Conservation (phyloP, 2,797 vertebrate species). For the Phrynocephalus forsythii region DNA sequence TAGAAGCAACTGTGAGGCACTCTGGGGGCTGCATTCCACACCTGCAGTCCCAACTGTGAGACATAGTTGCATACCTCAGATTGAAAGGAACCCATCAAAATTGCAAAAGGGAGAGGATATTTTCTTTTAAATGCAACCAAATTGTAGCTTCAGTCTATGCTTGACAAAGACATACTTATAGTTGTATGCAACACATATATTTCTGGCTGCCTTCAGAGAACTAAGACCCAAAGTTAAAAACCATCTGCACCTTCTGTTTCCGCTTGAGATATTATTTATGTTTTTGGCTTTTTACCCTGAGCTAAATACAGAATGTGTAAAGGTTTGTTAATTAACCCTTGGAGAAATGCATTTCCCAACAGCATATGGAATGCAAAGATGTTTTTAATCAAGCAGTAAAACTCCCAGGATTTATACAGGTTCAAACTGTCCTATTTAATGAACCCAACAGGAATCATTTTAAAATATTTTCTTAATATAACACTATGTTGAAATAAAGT, state of each 20-base stretch:
- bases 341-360: conserved; percentile 78
- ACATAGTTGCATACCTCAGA: not conserved
- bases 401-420: conserved; percentile 68
- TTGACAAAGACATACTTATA: conserved; percentile 72
- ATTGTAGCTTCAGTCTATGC: conserved; percentile 46
- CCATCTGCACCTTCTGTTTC: conserved; percentile 81
- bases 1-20: not conserved
- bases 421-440: conserved; percentile 68
- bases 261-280: conserved; percentile 79
- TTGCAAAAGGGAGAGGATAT: conserved; percentile 24
- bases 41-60: not conserved
- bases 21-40: not conserved
- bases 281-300: conserved; percentile 77
- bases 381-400: conserved; percentile 81
- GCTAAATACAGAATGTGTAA: conserved; percentile 80
- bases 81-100: conserved; percentile 16
- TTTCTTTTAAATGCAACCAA: conserved; percentile 45
- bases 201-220: conserved; percentile 74
- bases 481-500: conserved; percentile 58
- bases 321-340: conserved; percentile 83
- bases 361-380: conserved; percentile 71
- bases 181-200: conserved; percentile 68
- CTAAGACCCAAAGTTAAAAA: conserved; percentile 77
- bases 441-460: conserved; percentile 70
- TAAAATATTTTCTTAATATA: conserved; percentile 63